These are phyloP conservation scores for Heterotilapia buettikoferi DNA, from an alignment of 2,113 vertebrate species.

Conservation along the genomic window DNA sequence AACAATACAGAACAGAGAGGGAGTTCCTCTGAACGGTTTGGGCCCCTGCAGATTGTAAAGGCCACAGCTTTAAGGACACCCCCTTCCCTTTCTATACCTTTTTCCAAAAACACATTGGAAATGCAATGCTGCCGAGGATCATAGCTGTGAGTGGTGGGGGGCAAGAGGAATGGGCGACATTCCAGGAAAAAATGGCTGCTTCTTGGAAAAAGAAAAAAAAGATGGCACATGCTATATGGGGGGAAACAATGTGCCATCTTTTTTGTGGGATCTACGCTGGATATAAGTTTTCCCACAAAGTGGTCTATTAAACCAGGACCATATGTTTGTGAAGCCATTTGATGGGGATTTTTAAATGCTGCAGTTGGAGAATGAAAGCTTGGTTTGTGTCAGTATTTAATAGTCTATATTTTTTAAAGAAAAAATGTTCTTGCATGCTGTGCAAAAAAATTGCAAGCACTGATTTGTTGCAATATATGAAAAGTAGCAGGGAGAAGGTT, in stretches of 20 bases:
- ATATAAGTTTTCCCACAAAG: neutral
- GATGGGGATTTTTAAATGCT: neutral
- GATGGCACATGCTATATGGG: neutral
- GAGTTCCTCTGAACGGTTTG: slow-evolving; percentile 23
- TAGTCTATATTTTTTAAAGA: neutral
- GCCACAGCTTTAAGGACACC: neutral
- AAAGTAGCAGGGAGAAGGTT: neutral
- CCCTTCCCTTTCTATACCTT: neutral
- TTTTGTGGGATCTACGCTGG: neutral
- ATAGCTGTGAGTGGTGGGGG: neutral
- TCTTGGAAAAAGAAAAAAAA: slow-evolving; percentile 11
- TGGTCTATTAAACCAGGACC: neutral
- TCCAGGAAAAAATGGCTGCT: slow-evolving; percentile 24
- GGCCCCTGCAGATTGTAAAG: slow-evolving; percentile 27
- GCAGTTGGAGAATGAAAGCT: neutral
- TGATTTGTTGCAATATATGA: neutral
- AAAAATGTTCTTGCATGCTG: neutral
- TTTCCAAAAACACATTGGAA: neutral
- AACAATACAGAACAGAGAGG: slow-evolving; percentile 33
- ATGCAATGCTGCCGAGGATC: neutral
- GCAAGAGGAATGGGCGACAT: neutral
- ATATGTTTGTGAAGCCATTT: neutral
- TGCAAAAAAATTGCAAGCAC: neutral
- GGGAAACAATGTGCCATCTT: neutral
- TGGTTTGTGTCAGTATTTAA: neutral